Conservation (phyloP, 1,140 invertebrate species). For the Steinernema feltiae region DNA sequence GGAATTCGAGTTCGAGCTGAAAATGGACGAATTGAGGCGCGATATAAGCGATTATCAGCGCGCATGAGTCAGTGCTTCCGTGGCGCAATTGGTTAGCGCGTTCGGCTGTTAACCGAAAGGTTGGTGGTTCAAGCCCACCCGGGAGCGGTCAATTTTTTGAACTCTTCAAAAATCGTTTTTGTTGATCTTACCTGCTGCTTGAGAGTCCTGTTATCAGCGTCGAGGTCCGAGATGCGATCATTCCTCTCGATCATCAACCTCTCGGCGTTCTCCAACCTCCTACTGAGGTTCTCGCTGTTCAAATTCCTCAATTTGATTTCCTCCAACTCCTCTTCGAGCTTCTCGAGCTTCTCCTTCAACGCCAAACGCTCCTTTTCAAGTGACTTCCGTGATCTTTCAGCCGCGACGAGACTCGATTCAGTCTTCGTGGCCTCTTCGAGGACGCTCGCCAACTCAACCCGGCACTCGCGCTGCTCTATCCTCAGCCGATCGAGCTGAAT, state of each 20-base stretch:
- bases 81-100: too few relatives aligned
- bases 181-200: too few relatives aligned
- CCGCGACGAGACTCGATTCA: slow-evolving; percentile 9
- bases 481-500: not conserved
- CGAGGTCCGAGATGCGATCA: slow-evolving; percentile 26
- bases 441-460: slow-evolving; percentile 1
- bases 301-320: slow-evolving; percentile 16
- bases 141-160: too few relatives aligned
- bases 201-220: slow-evolving; percentile 24
- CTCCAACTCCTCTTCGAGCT: slow-evolving; percentile 25
- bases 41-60: too few relatives aligned
- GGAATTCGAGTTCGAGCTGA: slow-evolving; percentile 33
- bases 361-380: slow-evolving; percentile 22
- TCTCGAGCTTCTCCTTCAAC: slow-evolving; percentile 26
- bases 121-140: slow-evolving; percentile 28
- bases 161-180: too few relatives aligned
- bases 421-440: slow-evolving; percentile 20
- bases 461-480: not conserved
- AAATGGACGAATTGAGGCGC: too few relatives aligned
- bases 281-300: slow-evolving; percentile 24
- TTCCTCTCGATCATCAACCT: slow-evolving; percentile 17
- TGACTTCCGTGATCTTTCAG: slow-evolving; percentile 8
- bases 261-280: slow-evolving; percentile 21
- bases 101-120: too few relatives aligned
- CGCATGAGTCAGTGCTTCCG: too few relatives aligned